A percentile compares a stretch with the other conserved stretches of the same genome.
Evolutionary conservation across 2,113 vertebrate species (phyloP).

Genomic region (Fregata magnificens): DNA sequence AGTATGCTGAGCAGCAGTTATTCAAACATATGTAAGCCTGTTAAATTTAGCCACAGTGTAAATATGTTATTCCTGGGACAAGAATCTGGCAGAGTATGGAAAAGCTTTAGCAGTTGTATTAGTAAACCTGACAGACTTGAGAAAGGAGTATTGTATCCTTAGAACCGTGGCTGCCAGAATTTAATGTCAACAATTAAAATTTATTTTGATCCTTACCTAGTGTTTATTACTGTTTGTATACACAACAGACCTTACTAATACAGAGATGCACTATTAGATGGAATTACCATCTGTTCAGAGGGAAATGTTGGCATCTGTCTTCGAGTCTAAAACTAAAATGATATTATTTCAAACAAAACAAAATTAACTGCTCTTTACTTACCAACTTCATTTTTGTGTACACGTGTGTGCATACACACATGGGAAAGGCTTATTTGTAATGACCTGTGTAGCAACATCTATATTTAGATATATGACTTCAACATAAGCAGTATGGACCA

Average conservation of each 20-base stretch:
- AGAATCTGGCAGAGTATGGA: constrained; percentile 47
- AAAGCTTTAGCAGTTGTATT: constrained; percentile 62
- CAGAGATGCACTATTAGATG: constrained; percentile 88
- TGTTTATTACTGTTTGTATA: constrained; percentile 92
- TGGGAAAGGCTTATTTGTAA: constrained; percentile 52
- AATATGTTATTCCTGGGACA: constrained; percentile 47
- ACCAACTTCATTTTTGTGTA: constrained; percentile 63
- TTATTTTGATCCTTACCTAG: constrained; percentile 91
- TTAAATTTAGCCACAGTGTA: neutral
- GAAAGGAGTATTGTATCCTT: constrained; percentile 75
- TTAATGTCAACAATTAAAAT: constrained; percentile 93
- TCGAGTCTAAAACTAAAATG: constrained; percentile 81
- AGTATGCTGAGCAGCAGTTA: neutral
- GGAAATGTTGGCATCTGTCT: constrained; percentile 88
- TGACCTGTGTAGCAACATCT: constrained; percentile 58
- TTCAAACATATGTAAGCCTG: neutral
- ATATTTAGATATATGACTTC: constrained; percentile 56
- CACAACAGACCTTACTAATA: constrained; percentile 91
- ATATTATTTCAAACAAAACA: constrained; percentile 86
- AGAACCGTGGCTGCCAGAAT: constrained; percentile 83
- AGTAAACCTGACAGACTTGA: constrained; percentile 79
- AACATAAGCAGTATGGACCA: constrained; percentile 56
- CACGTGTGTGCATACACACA: neutral
- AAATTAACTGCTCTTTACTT: constrained; percentile 80
- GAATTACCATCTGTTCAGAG: constrained; percentile 92